Conservation (phyloP, 2,797 vertebrate genomes). For the Pempheris klunzingeri region DNA sequence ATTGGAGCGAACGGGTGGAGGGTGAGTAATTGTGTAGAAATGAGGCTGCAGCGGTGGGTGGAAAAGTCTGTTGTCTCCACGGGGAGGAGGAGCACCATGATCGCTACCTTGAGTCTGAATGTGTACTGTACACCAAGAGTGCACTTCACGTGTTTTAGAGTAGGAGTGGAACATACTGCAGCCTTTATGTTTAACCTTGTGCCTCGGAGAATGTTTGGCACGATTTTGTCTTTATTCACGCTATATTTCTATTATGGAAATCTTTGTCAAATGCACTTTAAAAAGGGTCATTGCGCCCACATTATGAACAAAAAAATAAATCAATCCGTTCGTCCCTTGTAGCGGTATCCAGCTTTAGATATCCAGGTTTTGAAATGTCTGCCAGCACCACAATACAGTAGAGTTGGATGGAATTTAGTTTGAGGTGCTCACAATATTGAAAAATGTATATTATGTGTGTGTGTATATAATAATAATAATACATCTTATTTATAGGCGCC, state of each 20-base stretch:
- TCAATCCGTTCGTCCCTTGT: not conserved
- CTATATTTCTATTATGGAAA: not conserved
- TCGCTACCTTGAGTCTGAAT: slow-evolving; percentile 15
- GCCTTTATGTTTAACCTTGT: not conserved
- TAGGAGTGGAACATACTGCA: not conserved
- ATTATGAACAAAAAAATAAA: not conserved
- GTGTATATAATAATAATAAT: too few species aligned
- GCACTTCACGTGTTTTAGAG: not conserved
- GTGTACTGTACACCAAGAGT: not conserved
- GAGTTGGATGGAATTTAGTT: not conserved
- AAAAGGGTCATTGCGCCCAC: not conserved
- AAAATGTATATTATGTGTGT: too few species aligned
- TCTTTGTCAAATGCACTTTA: not conserved
- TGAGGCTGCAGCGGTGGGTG: slow-evolving; percentile 39
- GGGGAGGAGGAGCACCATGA: slow-evolving; percentile 5
- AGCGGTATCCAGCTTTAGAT: not conserved
- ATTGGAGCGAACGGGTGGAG: slow-evolving; percentile 64
- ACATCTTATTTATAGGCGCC: too few species aligned
- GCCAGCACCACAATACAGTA: not conserved
- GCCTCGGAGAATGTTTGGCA: not conserved
- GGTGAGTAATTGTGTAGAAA: slow-evolving; percentile 61
- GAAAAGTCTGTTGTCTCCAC: slow-evolving; percentile 49
- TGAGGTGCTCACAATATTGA: not conserved
- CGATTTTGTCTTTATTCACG: not conserved
- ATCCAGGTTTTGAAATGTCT: not conserved